Evolutionary conservation across 2,888 invertebrate genomes (phyloP).

Genomic region (Stenolophus ochropezus): DNA sequence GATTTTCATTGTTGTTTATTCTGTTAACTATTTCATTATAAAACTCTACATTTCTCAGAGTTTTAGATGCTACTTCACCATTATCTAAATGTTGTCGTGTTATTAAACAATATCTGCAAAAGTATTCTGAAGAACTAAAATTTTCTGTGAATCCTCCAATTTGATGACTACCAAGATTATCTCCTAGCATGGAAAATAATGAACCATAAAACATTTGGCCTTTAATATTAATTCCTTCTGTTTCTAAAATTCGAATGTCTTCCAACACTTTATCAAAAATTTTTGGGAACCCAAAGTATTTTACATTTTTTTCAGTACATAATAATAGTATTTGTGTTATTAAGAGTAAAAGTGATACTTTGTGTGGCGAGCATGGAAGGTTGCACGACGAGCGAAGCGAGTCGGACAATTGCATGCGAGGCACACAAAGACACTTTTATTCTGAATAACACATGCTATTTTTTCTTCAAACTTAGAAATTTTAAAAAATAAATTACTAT

Average conservation of each 20-base stretch:
- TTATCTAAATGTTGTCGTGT: conserved; percentile 36
- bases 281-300: conserved; percentile 62
- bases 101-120: conserved; percentile 65
- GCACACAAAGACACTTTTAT: too few relatives aligned
- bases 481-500: too few relatives aligned
- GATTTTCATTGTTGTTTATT: neutral
- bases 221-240: conserved; percentile 60
- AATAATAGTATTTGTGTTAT: too few relatives aligned
- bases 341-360: too few relatives aligned
- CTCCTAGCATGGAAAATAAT: conserved; percentile 63
- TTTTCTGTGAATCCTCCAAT: conserved; percentile 66
- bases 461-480: too few relatives aligned
- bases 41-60: conserved; percentile 16
- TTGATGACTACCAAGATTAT: conserved; percentile 65
- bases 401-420: too few relatives aligned
- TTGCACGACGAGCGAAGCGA: too few relatives aligned
- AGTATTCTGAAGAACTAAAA: conserved; percentile 63
- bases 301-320: conserved; percentile 32
- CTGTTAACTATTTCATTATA: conserved; percentile 45
- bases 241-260: conserved; percentile 63
- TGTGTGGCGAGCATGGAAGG: too few relatives aligned
- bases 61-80: neutral
- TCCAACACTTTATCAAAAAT: conserved; percentile 63
- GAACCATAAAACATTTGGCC: conserved; percentile 61
- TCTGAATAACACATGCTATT: too few relatives aligned